Conservation (phyloP, 1,140 invertebrate genomes). For the Ceratina japonica region DNA sequence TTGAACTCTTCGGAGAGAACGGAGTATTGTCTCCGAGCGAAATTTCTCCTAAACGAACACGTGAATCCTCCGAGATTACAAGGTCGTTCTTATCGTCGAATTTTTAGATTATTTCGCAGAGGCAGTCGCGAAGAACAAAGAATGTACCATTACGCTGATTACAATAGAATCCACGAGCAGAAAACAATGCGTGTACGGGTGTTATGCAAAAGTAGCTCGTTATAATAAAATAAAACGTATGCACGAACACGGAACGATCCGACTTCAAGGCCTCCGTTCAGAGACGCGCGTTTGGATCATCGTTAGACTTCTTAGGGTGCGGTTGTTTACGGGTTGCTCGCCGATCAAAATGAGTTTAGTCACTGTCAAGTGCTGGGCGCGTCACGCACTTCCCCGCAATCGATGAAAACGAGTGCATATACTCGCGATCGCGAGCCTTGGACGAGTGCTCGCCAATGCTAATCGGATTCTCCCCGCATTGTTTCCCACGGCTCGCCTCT, state of each 20-base stretch:
- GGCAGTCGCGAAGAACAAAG: neutral
- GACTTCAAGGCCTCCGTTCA: conserved; percentile 65
- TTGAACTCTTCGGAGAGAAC: neutral
- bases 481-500: conserved; percentile 19
- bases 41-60: no score
- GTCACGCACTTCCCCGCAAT: conserved; percentile 8
- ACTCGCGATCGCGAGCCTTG: conserved; percentile 11
- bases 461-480: conserved; percentile 15
- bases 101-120: neutral
- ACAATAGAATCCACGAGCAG: no score
- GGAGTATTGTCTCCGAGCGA: neutral
- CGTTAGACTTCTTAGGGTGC: conserved; percentile 74
- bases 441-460: conserved; percentile 16
- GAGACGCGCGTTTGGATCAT: conserved; percentile 72
- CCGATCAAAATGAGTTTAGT: conserved; percentile 45
- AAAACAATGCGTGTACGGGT: no score
- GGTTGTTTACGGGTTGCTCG: conserved; percentile 68
- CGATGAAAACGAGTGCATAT: conserved; percentile 35
- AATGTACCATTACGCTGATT: neutral
- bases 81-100: neutral
- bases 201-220: conserved; percentile 38
- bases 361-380: conserved; percentile 3
- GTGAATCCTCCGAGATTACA: no score
- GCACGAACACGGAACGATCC: conserved; percentile 2
- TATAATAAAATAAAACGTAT: conserved; percentile 20